Evolutionary conservation across 1,140 invertebrate genomes (phyloP).

Genomic region (Sitobion miscanthi): DNA sequence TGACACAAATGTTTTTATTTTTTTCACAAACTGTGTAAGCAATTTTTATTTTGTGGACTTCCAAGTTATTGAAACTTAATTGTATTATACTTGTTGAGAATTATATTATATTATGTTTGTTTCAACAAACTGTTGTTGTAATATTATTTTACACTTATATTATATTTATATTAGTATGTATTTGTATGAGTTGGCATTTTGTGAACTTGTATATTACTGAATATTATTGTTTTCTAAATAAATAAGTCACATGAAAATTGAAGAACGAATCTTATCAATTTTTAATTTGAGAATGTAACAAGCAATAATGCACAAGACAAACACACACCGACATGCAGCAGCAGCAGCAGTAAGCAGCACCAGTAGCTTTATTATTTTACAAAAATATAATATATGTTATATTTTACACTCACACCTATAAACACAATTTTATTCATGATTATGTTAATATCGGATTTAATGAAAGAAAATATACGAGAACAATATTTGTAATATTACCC

Average conservation of each 20-base stretch:
- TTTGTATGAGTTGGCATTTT: slow-evolving; percentile 19
- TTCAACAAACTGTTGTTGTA: not conserved
- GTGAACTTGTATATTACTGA: slow-evolving; percentile 33
- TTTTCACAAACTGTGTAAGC: not conserved
- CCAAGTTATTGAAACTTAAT: not conserved
- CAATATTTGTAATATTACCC: not conserved
- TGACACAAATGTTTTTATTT: not conserved
- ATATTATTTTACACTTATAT: slow-evolving; percentile 14
- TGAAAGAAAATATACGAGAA: not conserved
- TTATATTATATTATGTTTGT: not conserved
- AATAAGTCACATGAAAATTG: slow-evolving; percentile 23
- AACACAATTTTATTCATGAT: not conserved
- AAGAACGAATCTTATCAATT: slow-evolving; percentile 36
- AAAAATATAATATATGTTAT: slow-evolving; percentile 51
- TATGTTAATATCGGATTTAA: not conserved
- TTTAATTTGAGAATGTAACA: slow-evolving; percentile 44
- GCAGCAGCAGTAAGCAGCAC: slow-evolving; percentile 11
- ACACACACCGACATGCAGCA: slow-evolving; percentile 48
- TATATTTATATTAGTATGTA: not conserved
- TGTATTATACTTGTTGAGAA: not conserved
- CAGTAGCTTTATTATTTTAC: slow-evolving; percentile 54
- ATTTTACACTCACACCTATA: slow-evolving; percentile 45
- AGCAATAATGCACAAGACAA: slow-evolving; percentile 49
- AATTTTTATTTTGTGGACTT: not conserved
- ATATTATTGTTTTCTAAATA: slow-evolving; percentile 16